Evolutionary conservation across 2,888 invertebrate genomes (phyloP), one percentile per base, ranked within the genome.

Genomic region (Chalcis sispes): DNA sequence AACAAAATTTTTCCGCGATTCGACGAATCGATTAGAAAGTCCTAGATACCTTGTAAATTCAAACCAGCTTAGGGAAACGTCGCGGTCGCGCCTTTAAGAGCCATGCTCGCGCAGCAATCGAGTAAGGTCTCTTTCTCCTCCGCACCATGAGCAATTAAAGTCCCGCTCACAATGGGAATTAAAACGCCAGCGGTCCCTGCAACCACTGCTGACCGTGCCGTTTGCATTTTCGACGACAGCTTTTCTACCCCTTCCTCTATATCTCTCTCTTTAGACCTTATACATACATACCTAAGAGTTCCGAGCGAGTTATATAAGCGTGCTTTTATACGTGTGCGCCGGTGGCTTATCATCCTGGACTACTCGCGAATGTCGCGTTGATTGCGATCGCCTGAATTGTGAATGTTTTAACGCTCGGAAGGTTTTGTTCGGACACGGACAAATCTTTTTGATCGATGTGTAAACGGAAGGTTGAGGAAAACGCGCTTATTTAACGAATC

Each of bases 141-240:
- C 59, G n/a, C n/a, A n/a, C n/a, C n/a, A n/a, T n/a, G n/a, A n/a
- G 59, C 86, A 86, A 87, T 87, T 87, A 87, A n/a, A 87, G 85
- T 83, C 85, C 79, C 83, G 85, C 82, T 87, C 87, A 87, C 87
- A 87, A 86, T 87, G 85, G 86, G 85, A 86, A 86, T 86, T 86
- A 85, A 87, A 87, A 86, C 84, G 84, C 10, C 32, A 27, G 83
- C 83, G 84, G 85, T 85, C 18, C 5, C 4, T 10, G 5, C 82
- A 85, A 86, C 86, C 87, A 77, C 86, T 86, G 87, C 87, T 87
- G 87, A 88, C 87, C 86, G 80, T 82, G 87, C 83, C 84, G 78
- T 84, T 84, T 27, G 48, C 25, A 2, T 20, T 46, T 27, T 20
- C 56, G 2, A 27, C 18, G 59, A 29, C 46, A 32, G 72, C 13